phyloP scores from a whole-genome alignment of 2,113 vertebrate species.

The Arizona elegans region DNA sequence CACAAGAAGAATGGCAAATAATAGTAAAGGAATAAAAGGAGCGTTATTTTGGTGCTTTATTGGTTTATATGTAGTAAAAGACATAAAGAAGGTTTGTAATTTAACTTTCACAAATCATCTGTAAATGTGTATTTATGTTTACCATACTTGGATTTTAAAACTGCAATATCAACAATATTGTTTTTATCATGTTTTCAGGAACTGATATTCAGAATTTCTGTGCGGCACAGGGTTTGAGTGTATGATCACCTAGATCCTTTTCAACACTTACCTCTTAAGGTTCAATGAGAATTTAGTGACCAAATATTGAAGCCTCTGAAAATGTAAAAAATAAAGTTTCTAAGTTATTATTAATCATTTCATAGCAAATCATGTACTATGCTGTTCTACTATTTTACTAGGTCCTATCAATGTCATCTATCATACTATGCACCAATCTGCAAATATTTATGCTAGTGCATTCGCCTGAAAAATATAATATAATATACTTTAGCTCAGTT shows the following conservation, averaged over 20 bases:
- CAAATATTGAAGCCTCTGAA: background rate
- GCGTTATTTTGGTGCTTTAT: conserved; percentile 51
- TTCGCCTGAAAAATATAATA: conserved; percentile 40
- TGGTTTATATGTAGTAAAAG: conserved; percentile 43
- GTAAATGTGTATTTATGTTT: background rate
- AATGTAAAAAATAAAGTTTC: conserved; percentile 28
- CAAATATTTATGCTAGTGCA: conserved; percentile 10
- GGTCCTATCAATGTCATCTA: background rate
- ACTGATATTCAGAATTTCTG: background rate
- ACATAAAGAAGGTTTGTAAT: conserved; percentile 28
- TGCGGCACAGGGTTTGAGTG: background rate
- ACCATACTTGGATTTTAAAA: conserved; percentile 11
- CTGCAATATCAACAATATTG: background rate
- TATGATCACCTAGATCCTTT: background rate
- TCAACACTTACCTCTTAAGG: background rate
- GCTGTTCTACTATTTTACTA: background rate
- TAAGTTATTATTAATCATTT: conserved; percentile 2
- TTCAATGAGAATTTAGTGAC: background rate
- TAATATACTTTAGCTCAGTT: background rate
- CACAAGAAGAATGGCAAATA: conserved; percentile 52
- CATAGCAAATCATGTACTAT: background rate
- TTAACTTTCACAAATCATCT: conserved; percentile 21
- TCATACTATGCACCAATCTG: background rate
- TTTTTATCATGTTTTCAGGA: conserved; percentile 10
- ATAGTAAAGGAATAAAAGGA: conserved; percentile 48